Base-by-base conservation (phyloP, 2,888 invertebrate species). In the Lathronympha strigana region DNA sequence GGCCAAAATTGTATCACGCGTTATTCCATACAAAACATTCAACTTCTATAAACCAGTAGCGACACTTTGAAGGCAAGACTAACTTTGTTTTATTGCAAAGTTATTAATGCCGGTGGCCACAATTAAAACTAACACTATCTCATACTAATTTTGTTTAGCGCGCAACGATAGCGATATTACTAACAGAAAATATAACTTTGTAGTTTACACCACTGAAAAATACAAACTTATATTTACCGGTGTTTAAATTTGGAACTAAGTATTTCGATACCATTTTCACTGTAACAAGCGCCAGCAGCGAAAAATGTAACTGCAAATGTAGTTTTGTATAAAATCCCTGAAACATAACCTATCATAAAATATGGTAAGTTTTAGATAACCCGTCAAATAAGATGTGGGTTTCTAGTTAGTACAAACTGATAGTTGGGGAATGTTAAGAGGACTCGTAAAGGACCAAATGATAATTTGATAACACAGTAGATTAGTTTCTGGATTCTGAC, bases 351-450 rank as follows among this genome's bases (percentile, higher is more conserved):
- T 57, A 43, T 45, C 40, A 57, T 45, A 45, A 43, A 43, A n/a
- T 43, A 38, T 11, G 40, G 55, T 28, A 11, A 40, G 54, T 28
- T 17, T 43, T 19, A 57, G 57, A 57, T 57, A 57, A 57, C 57
- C 43, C 43, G 55, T 55, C 55, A 45, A 57, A 43, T 57, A 40
- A 62, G 54, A 63, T 55, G 54, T 55, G 47, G 47, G 54, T 55
- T 47, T 55, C 54, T 38, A 31, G 43, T 55, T 31, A 36, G 50
- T 50, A 36, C 36, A 23, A 23, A 28, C 25, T 54, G 54, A 63
- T 47, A 55, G 38, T 54, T 9, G 2, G 38, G 31, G 54, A 63
- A 63, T 63, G 54, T 55, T 54, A 38, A 63, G 53, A 53, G 61
- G 61, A 43, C 11, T 45, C 23, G 28, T 28, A 53, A 61, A 51